Percentiles rank a stretch among this genome's conserved stretches.
Conservation (phyloP, 1,140 invertebrate species). For the Venturia canescens region DNA sequence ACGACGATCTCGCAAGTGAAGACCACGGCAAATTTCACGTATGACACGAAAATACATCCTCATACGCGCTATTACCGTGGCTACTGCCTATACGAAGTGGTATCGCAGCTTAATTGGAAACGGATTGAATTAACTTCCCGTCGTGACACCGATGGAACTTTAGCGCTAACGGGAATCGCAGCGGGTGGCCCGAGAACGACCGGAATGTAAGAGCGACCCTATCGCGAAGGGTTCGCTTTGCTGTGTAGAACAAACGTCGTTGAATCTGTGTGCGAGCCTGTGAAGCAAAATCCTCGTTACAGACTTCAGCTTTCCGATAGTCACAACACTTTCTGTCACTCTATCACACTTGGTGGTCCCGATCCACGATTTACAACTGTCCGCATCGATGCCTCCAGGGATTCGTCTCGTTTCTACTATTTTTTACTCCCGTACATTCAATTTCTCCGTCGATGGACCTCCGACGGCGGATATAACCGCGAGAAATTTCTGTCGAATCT, state of each 20-base stretch:
- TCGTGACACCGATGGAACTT: slow-evolving; percentile 55
- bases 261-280: not conserved
- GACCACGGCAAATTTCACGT: too few species aligned
- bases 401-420: not conserved
- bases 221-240: slow-evolving; percentile 15
- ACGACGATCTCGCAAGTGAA: too few species aligned
- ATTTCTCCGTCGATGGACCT: not conserved
- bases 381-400: not conserved
- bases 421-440: not conserved
- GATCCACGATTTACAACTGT: slow-evolving; percentile 16
- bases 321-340: slow-evolving; percentile 29
- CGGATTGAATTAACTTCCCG: slow-evolving; percentile 66
- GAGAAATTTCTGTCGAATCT: too few species aligned
- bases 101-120: slow-evolving; percentile 61
- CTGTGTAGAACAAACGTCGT: not conserved
- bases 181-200: not conserved
- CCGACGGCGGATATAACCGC: too few species aligned
- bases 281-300: not conserved
- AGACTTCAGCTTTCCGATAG: slow-evolving; percentile 18
- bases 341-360: not conserved
- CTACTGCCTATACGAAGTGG: too few species aligned
- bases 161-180: slow-evolving; percentile 46
- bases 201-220: slow-evolving; percentile 31
- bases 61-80: too few species aligned
- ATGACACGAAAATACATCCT: too few species aligned